Conservation (phyloP, 2,797 vertebrate species). For the Myoxocephalus aenaeus region DNA sequence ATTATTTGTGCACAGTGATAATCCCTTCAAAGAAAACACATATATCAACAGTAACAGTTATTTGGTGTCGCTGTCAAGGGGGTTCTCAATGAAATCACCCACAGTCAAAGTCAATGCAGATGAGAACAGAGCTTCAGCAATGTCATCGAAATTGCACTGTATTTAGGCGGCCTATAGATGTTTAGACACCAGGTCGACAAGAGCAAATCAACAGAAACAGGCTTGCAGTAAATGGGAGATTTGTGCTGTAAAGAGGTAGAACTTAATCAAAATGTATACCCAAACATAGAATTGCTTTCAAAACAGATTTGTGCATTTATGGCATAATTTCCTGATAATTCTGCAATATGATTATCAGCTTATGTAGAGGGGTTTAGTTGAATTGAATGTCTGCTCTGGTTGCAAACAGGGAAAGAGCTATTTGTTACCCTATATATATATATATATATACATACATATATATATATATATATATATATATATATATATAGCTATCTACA, state of each 20-base stretch:
- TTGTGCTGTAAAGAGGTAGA: constrained; percentile 54
- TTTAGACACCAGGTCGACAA: not conserved
- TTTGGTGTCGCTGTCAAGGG: not conserved
- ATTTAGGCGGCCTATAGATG: too few species aligned
- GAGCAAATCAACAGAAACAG: not conserved
- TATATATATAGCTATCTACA: not conserved
- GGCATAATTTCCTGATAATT: constrained; percentile 39
- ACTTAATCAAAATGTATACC: constrained; percentile 41
- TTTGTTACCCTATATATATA: not conserved
- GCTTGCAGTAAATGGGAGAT: constrained; percentile 33
- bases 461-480: not conserved
- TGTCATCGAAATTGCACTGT: not conserved
- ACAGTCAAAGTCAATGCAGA: not conserved
- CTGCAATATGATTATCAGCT: constrained; percentile 52
- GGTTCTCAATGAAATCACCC: not conserved
- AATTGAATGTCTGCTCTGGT: constrained; percentile 24
- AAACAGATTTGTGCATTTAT: constrained; percentile 34
- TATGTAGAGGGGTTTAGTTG: constrained; percentile 23
- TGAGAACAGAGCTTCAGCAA: not conserved
- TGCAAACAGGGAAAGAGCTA: not conserved
- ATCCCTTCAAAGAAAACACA: too few species aligned
- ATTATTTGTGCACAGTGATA: too few species aligned
- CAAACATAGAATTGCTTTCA: constrained; percentile 42
- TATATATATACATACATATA: not conserved
- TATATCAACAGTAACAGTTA: not conserved